These are phyloP conservation scores for Distichodus sexfasciatus DNA, from an alignment of 2,797 vertebrate species.

Conservation along the genomic window DNA sequence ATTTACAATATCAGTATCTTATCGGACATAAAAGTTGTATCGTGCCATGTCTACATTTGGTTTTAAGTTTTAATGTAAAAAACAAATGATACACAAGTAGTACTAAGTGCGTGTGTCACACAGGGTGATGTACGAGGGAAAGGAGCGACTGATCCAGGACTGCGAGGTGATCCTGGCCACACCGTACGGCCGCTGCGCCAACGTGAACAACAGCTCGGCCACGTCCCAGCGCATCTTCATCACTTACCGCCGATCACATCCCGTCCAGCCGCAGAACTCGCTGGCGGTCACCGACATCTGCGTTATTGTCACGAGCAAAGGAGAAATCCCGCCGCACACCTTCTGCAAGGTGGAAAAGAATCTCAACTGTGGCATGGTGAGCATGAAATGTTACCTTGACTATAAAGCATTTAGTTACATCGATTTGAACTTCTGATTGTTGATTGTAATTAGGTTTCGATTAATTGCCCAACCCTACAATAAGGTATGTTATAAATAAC, in stretches of 20 bases:
- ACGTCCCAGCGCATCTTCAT: constrained; percentile 94
- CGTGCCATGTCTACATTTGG: too few species aligned
- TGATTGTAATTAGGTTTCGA: too few species aligned
- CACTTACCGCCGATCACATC: constrained; percentile 83
- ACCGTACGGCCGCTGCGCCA: constrained; percentile 94
- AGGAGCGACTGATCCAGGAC: constrained; percentile 90
- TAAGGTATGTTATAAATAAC: neutral
- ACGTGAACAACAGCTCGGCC: constrained; percentile 97
- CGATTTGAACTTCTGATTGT: too few species aligned
- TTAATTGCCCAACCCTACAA: too few species aligned
- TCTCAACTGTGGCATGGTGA: constrained; percentile 96
- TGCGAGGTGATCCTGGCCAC: constrained; percentile 96
- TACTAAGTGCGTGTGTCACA: neutral
- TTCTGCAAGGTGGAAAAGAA: constrained; percentile 98
- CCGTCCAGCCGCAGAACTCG: constrained; percentile 87
- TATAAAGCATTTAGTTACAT: too few species aligned
- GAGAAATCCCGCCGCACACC: constrained; percentile 94
- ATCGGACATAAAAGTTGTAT: too few species aligned
- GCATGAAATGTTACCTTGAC: too few species aligned
- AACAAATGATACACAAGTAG: too few species aligned
- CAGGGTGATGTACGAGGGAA: constrained; percentile 94
- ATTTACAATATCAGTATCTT: too few species aligned
- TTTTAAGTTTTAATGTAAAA: too few species aligned
- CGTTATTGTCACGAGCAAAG: constrained; percentile 93
- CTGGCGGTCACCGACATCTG: constrained; percentile 96